Conservation (phyloP, 2,797 vertebrate genomes). For the Sebastes cheni region DNA sequence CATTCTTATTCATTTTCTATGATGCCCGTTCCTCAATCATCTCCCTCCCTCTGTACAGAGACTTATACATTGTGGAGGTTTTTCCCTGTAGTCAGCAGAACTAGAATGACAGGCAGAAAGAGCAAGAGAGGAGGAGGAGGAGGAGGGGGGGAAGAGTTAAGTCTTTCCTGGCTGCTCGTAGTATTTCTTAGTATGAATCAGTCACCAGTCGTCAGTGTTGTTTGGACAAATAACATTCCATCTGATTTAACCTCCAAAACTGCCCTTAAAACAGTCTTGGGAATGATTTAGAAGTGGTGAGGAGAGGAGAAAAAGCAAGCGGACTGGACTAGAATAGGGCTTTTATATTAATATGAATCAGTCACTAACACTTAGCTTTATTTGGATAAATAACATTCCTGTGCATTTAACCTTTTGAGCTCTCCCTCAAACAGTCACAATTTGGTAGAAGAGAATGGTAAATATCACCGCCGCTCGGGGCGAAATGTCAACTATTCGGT, state of each 20-base stretch:
- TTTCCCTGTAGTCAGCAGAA: conserved; percentile 73
- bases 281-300: conserved; percentile 40
- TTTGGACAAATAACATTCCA: conserved; percentile 71
- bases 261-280: conserved; percentile 42
- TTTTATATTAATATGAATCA: conserved; percentile 45
- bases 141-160: neutral
- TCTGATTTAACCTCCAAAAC: conserved; percentile 57
- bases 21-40: conserved; percentile 18
- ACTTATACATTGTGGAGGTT: conserved; percentile 67
- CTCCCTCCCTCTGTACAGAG: conserved; percentile 34
- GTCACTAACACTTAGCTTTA: conserved; percentile 27
- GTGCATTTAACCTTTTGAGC: conserved; percentile 19
- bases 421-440: neutral
- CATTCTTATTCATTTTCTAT: conserved; percentile 1
- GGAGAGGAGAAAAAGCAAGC: neutral
- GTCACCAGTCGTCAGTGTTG: conserved; percentile 59
- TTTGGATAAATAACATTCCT: conserved; percentile 45
- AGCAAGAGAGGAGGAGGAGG: neutral
- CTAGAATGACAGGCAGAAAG: conserved; percentile 47
- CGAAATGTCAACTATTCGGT: neutral
- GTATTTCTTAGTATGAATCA: conserved; percentile 66
- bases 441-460: neutral
- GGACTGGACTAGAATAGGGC: neutral
- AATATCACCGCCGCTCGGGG: neutral
- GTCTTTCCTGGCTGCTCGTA: conserved; percentile 63